Conservation (phyloP, 2,888 invertebrate species). For the Polymixis flavicincta region DNA sequence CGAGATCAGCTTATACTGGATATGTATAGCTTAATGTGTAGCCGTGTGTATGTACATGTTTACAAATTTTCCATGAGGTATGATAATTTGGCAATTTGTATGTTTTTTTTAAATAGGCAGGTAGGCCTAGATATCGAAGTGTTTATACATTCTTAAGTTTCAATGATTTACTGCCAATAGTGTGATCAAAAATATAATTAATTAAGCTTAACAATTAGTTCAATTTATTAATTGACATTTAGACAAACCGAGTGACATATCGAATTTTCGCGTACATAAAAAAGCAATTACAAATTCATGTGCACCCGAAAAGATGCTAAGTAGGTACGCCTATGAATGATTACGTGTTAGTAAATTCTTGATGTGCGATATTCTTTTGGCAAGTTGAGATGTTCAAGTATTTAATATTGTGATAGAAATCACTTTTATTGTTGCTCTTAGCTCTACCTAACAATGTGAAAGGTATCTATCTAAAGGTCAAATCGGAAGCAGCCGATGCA, state of each 20-base stretch:
- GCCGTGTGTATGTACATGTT: no score
- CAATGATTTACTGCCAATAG: slow-evolving; percentile 8
- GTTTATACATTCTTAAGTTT: slow-evolving; percentile 17
- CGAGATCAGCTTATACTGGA: no score
- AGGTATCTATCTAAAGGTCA: neutral
- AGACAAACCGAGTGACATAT: slow-evolving; percentile 33
- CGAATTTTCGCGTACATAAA: neutral
- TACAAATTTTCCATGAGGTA: neutral
- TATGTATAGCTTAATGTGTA: no score
- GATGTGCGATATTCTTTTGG: slow-evolving; percentile 5
- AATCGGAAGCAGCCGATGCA: slow-evolving; percentile 21
- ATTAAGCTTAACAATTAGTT: slow-evolving; percentile 29
- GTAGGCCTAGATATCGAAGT: neutral
- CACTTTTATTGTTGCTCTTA: slow-evolving; percentile 12
- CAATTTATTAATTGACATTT: slow-evolving; percentile 60
- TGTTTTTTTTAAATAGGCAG: neutral
- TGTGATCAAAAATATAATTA: slow-evolving; percentile 16
- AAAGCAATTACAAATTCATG: slow-evolving; percentile 21
- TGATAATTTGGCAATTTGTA: neutral
- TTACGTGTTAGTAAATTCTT: neutral
- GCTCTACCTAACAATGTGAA: slow-evolving; percentile 4
- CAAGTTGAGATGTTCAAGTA: neutral
- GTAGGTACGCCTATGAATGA: neutral
- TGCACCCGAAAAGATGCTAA: slow-evolving; percentile 16
- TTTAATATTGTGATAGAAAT: neutral